These are phyloP conservation scores for Drosophila tanythrix DNA, from an alignment of 2,888 invertebrate species.

Conservation along the genomic window DNA sequence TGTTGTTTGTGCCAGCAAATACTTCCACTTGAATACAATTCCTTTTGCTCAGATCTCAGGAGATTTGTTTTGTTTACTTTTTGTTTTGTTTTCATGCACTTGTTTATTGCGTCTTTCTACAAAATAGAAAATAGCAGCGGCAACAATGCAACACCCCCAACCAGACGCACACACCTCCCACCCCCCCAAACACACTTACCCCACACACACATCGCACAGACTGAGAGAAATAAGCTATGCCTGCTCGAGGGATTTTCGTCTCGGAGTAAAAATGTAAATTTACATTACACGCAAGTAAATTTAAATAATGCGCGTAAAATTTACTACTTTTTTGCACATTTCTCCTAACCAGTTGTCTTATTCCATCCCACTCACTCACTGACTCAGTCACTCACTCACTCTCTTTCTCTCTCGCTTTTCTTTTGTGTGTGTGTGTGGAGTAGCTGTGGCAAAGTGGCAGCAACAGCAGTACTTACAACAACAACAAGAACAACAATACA, in stretches of 20 bases:
- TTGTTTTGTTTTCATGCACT: conserved; percentile 71
- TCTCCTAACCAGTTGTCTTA: conserved; percentile 19
- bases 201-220: conserved; percentile 4
- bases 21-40: conserved; percentile 65
- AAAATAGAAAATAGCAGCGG: conserved; percentile 48
- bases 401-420: conserved; percentile 1
- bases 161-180: background rate
- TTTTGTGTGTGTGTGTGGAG: conserved; percentile 8
- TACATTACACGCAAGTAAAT: conserved; percentile 78
- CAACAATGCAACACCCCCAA: conserved; percentile 49
- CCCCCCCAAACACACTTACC: conserved; percentile 34
- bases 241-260: conserved; percentile 65
- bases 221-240: conserved; percentile 26
- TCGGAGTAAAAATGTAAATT: conserved; percentile 71
- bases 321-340: conserved; percentile 68
- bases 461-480: conserved; percentile 20
- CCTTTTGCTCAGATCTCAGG: conserved; percentile 59
- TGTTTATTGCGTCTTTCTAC: conserved; percentile 73
- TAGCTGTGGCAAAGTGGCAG: conserved; percentile 26
- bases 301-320: conserved; percentile 80
- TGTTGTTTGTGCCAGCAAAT: conserved; percentile 33
- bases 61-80: conserved; percentile 58
- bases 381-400: background rate
- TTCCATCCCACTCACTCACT: conserved; percentile 10
- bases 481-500: conserved; percentile 19